A percentile compares a stretch with the other conserved stretches of the same genome.
These are phyloP conservation scores for Drosophila austrosaltans DNA, from an alignment of 2,888 invertebrate genomes.

Conservation along the genomic window DNA sequence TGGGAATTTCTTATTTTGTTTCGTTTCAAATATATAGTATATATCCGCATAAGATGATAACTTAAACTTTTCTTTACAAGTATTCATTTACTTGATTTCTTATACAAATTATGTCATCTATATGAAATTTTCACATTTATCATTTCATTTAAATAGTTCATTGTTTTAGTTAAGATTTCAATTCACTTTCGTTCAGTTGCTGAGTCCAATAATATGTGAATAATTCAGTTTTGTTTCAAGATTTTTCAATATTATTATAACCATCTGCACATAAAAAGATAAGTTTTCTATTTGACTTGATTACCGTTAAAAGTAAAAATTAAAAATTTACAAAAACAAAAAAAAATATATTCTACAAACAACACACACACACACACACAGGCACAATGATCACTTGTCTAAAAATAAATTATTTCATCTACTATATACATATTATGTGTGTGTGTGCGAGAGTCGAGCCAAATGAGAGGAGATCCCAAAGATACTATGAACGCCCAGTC, in stretches of 20 bases:
- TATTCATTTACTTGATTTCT: no score
- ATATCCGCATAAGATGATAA: no score
- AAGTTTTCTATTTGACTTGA: background rate
- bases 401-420: slow-evolving; percentile 34
- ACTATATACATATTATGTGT: background rate
- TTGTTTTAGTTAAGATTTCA: no score
- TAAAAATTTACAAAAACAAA: slow-evolving; percentile 14
- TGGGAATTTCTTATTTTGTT: no score
- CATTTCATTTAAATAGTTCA: no score
- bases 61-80: no score
- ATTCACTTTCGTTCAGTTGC: no score
- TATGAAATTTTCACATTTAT: no score
- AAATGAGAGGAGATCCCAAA: slow-evolving; percentile 19
- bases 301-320: slow-evolving; percentile 12
- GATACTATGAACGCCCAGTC: slow-evolving; percentile 15
- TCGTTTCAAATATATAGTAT: no score
- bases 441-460: background rate
- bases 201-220: no score
- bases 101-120: no score
- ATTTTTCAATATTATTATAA: background rate
- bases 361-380: slow-evolving; percentile 16
- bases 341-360: slow-evolving; percentile 3
- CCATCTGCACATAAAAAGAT: slow-evolving; percentile 1
- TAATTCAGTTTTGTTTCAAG: no score
- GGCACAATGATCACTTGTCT: slow-evolving; percentile 33